phyloP scores from a whole-genome alignment of 2,888 invertebrate species.

The Limnephilus marmoratus region DNA sequence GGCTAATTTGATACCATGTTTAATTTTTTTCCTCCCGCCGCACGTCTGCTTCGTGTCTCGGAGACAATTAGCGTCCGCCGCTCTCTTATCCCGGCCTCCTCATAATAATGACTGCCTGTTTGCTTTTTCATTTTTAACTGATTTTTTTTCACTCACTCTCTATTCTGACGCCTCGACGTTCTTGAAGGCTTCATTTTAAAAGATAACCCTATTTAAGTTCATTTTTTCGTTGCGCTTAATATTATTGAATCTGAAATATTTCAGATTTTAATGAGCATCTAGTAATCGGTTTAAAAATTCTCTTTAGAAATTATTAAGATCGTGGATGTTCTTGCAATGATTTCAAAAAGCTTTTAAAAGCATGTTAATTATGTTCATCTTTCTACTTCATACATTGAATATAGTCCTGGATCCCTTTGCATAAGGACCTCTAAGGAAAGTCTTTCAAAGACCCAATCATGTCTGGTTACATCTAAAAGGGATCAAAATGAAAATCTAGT shows the following conservation, averaged over 20 bases:
- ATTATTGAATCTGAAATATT: neutral
- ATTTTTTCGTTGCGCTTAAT: neutral
- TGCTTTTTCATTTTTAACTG: constrained; percentile 64
- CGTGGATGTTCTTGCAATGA: neutral
- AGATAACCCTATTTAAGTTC: neutral
- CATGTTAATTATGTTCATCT: neutral
- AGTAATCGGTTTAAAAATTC: neutral
- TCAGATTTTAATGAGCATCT: neutral
- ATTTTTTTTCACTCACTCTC: constrained; percentile 51
- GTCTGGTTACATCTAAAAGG: too few species aligned
- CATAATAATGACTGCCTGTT: constrained; percentile 62
- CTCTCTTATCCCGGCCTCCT: constrained; percentile 61
- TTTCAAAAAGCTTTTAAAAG: neutral
- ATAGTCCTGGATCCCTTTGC: neutral
- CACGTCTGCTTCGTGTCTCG: constrained; percentile 66
- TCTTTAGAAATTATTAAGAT: neutral
- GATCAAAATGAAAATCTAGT: too few species aligned
- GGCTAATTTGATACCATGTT: constrained; percentile 66
- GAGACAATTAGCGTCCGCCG: constrained; percentile 65
- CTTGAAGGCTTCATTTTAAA: neutral
- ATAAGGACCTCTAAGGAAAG: neutral
- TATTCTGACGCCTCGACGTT: constrained; percentile 3
- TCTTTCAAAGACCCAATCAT: too few species aligned
- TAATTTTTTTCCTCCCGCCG: constrained; percentile 64
- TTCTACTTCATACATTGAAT: neutral